Evolutionary conservation across 2,113 vertebrate genomes (phyloP).

Genomic region (Collichthys lucidus): DNA sequence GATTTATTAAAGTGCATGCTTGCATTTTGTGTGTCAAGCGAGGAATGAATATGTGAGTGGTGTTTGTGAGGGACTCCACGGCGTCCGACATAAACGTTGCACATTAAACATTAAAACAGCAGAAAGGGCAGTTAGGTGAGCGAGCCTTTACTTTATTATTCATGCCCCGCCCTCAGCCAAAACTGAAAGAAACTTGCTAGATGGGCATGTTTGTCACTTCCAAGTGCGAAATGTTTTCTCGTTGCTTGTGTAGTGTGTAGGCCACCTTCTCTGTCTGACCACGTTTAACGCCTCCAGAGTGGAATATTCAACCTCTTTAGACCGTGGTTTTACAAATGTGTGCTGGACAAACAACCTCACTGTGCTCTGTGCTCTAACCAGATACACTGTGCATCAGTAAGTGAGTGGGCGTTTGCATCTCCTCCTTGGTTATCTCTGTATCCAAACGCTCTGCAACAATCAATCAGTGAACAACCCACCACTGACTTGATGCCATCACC

Average conservation of each 20-base stretch:
- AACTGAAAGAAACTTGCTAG: background rate
- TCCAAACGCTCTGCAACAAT: constrained; percentile 41
- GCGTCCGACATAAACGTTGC: background rate
- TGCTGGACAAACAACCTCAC: constrained; percentile 16
- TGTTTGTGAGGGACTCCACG: constrained; percentile 17
- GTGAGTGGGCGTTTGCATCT: constrained; percentile 24
- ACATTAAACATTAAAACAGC: constrained; percentile 36
- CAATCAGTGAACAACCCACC: constrained; percentile 26
- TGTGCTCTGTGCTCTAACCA: constrained; percentile 26
- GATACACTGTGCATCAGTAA: constrained; percentile 10
- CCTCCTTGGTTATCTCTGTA: constrained; percentile 21
- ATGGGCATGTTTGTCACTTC: background rate
- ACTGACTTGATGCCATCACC: constrained; percentile 20
- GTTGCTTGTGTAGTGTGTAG: background rate
- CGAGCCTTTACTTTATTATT: constrained; percentile 11
- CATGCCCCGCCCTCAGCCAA: constrained; percentile 25
- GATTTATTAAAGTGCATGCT: background rate
- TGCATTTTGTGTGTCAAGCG: background rate
- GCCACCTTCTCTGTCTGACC: background rate
- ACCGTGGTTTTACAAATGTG: background rate
- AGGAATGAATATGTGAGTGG: background rate
- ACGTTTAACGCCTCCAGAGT: background rate
- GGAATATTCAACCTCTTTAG: background rate
- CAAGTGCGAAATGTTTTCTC: background rate
- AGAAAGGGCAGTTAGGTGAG: constrained; percentile 19